Conservation (phyloP, 2,888 invertebrate species). For the Galeruca laticollis region DNA sequence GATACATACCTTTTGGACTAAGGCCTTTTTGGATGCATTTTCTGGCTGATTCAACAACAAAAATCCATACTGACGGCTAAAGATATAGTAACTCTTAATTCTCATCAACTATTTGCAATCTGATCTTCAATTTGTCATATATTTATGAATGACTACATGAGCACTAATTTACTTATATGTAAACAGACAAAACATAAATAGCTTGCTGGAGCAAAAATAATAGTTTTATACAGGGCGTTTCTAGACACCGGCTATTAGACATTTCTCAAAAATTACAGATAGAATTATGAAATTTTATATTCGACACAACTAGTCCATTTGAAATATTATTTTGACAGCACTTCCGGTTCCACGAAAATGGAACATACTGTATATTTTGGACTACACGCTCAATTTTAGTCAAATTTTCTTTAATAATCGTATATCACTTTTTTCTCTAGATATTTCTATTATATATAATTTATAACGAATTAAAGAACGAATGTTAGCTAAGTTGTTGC, state of each 20-base stretch:
- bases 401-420: no score
- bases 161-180: not conserved
- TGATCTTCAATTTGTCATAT: not conserved
- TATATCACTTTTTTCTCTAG: no score
- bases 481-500: no score
- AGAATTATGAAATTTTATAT: no score
- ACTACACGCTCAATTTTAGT: no score
- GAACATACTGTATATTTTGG: no score
- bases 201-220: not conserved
- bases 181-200: not conserved
- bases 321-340: no score
- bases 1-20: conserved; percentile 78
- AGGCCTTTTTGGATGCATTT: conserved; percentile 82
- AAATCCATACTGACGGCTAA: conserved; percentile 92
- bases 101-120: not conserved
- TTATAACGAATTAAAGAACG: no score
- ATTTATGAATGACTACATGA: not conserved
- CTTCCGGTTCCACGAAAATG: no score
- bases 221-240: not conserved
- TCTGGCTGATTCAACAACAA: conserved; percentile 84
- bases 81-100: conserved; percentile 58
- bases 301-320: no score
- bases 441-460: no score
- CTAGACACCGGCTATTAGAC: not conserved
- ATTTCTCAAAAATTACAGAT: not conserved